Evolutionary conservation across 2,113 vertebrate species (phyloP).

Genomic region (Taxidea taxus): DNA sequence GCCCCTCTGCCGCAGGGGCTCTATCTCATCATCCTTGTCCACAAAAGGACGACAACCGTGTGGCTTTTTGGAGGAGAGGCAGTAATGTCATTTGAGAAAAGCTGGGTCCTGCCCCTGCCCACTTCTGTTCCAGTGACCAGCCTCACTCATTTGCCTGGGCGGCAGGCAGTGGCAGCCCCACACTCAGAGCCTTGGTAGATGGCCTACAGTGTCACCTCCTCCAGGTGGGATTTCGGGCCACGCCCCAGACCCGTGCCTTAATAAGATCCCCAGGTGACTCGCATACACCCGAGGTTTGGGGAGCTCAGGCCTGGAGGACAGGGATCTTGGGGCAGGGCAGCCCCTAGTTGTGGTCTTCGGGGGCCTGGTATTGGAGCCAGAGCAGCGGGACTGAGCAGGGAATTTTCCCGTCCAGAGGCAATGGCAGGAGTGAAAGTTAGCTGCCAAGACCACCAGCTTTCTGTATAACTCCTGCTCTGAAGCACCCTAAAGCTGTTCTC

Average conservation of each 20-base stretch:
- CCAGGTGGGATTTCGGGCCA: neutral
- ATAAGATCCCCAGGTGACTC: neutral
- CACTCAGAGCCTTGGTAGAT: rapidly evolving
- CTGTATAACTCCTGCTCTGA: neutral
- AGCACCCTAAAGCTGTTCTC: neutral
- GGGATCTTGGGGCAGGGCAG: rapidly evolving
- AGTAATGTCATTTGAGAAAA: neutral
- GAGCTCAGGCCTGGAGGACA: neutral
- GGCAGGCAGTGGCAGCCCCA: neutral
- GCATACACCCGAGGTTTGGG: neutral
- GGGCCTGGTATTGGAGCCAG: neutral
- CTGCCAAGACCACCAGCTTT: neutral
- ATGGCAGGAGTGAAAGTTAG: neutral
- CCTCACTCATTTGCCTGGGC: neutral
- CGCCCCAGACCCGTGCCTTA: neutral
- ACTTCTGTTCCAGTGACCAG: neutral
- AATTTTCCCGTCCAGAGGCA: constrained; percentile 20
- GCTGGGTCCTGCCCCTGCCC: neutral
- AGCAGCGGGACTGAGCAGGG: rapidly evolving
- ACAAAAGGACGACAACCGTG: neutral
- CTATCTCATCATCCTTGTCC: neutral
- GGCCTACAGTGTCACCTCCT: neutral
- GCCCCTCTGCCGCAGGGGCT: neutral
- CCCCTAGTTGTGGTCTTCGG: neutral
- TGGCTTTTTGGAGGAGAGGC: neutral